phyloP scores from a whole-genome alignment of 2,888 invertebrate genomes.

The Chrysolina haemoptera region DNA sequence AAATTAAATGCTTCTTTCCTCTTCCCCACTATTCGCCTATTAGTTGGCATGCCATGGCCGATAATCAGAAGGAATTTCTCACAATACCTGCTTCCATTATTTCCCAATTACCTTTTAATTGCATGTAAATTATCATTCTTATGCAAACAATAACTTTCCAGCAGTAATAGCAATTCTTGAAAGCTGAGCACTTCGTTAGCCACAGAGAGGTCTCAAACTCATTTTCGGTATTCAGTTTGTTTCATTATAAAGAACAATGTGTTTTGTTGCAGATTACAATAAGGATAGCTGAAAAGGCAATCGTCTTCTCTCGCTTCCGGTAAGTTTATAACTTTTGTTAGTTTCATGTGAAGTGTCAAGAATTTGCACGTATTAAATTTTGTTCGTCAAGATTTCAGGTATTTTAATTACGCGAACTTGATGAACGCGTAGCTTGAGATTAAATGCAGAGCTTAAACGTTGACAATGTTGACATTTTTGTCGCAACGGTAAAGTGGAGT shows the following conservation, averaged over 20 bases:
- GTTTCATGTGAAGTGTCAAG: not conserved
- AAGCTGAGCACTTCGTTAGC: constrained; percentile 31
- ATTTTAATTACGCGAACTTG: not conserved
- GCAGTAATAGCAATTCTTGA: constrained; percentile 31
- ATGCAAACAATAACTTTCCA: constrained; percentile 30
- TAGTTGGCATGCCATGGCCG: not conserved
- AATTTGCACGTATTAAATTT: not conserved
- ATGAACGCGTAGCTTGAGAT: not conserved
- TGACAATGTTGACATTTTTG: not conserved
- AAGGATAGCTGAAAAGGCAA: constrained; percentile 25
- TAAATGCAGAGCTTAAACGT: not conserved
- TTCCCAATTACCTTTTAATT: constrained; percentile 12
- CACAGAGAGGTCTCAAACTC: constrained; percentile 18
- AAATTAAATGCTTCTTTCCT: too few species aligned
- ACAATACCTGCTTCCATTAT: not conserved
- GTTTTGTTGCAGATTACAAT: constrained; percentile 33
- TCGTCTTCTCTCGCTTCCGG: not conserved
- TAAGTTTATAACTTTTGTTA: not conserved
- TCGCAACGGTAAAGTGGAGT: too few species aligned
- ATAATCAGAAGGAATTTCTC: not conserved
- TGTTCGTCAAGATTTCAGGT: not conserved
- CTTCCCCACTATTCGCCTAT: not conserved
- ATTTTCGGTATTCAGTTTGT: constrained; percentile 29
- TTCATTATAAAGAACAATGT: constrained; percentile 27
- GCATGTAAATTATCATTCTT: constrained; percentile 14